Conservation (phyloP, 2,113 vertebrate species). For the Ictalurus punctatus region DNA sequence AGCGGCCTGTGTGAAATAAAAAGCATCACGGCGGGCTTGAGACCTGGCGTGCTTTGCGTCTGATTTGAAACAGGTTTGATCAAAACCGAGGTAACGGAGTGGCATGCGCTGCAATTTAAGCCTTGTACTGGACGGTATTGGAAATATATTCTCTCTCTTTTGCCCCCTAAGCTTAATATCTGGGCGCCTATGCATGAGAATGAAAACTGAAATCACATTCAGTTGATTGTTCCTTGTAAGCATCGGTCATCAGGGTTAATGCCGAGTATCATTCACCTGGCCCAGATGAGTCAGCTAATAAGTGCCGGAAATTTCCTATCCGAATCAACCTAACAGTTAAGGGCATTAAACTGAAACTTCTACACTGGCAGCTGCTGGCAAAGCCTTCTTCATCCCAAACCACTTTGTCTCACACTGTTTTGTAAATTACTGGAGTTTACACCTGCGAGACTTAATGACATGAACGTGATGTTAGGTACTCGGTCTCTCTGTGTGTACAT, state of each 20-base stretch:
- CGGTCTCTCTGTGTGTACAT: background rate
- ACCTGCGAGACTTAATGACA: background rate
- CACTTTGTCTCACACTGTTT: background rate
- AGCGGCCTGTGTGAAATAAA: background rate
- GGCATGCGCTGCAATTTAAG: background rate
- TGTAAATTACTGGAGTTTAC: background rate
- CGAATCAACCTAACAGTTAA: background rate
- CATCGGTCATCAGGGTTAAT: background rate
- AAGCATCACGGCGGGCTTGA: background rate
- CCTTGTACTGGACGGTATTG: background rate
- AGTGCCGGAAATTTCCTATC: background rate
- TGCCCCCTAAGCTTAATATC: background rate
- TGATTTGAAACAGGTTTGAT: background rate
- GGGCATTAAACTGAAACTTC: background rate
- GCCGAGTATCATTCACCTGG: background rate
- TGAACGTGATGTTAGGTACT: background rate
- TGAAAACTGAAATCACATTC: background rate
- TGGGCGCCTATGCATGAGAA: background rate
- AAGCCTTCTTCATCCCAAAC: background rate
- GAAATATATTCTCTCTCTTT: background rate
- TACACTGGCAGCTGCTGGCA: background rate
- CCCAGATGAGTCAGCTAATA: background rate
- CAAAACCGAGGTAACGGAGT: background rate
- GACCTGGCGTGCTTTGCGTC: background rate
- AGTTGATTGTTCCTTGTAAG: background rate